These are phyloP conservation scores for Leptopilina myrica DNA, from an alignment of 2,888 invertebrate species.

Conservation along the genomic window DNA sequence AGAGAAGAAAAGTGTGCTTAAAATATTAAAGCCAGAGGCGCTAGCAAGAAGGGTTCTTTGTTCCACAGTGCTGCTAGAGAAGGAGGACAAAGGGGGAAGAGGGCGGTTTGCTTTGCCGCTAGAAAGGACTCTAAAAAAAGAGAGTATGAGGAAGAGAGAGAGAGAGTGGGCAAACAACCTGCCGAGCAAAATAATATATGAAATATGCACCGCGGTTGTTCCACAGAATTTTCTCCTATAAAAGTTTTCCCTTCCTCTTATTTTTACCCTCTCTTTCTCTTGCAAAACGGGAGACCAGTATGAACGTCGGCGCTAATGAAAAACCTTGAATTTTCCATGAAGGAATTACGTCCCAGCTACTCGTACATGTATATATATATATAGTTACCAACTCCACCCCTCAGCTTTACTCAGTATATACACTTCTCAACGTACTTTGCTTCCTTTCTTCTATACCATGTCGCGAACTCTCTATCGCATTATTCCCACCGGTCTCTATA, in stretches of 20 bases:
- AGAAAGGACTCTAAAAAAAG: conserved; percentile 53
- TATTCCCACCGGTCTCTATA: conserved; percentile 22
- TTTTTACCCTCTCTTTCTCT: conserved; percentile 50
- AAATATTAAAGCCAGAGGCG: conserved; percentile 76
- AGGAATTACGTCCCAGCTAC: conserved; percentile 66
- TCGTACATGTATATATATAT: conserved; percentile 14
- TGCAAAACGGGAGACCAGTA: conserved; percentile 45
- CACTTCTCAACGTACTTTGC: conserved; percentile 33
- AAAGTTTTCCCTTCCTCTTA: conserved; percentile 60
- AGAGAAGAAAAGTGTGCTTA: conserved; percentile 75
- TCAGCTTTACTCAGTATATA: conserved; percentile 29
- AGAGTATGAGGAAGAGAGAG: conserved; percentile 63
- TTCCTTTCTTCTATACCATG: conserved; percentile 30
- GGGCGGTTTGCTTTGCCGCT: conserved; percentile 44
- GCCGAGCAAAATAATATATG: conserved; percentile 75
- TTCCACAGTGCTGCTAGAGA: conserved; percentile 66
- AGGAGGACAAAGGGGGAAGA: too few relatives aligned
- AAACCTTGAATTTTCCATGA: conserved; percentile 76
- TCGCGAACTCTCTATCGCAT: conserved; percentile 39
- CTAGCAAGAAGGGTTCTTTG: conserved; percentile 72
- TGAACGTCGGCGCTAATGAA: conserved; percentile 71
- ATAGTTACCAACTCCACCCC: conserved; percentile 22
- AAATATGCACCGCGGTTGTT: conserved; percentile 74
- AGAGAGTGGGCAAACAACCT: conserved; percentile 72
- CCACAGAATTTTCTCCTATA: conserved; percentile 65